These are phyloP conservation scores for Arvicola amphibius DNA, from an alignment of 2,797 vertebrate genomes.

Conservation along the genomic window DNA sequence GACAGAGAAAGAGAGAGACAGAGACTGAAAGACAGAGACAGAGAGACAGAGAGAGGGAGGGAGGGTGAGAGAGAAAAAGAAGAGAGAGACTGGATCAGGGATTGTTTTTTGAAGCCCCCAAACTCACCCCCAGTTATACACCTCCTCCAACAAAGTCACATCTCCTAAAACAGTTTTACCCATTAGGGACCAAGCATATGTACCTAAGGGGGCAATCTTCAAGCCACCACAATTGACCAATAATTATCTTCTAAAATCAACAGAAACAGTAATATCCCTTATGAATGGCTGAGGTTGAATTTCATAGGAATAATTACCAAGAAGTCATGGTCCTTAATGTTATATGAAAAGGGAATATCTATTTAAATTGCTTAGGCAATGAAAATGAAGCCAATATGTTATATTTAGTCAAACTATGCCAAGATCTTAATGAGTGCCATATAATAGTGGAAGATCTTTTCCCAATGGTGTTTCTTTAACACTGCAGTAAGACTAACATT, in stretches of 20 bases:
- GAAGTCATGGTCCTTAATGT: not conserved
- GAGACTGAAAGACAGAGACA: not conserved
- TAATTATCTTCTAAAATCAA: not conserved
- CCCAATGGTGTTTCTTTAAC: not conserved
- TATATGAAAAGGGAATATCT: not conserved
- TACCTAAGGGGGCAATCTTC: not conserved
- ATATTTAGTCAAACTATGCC: not conserved
- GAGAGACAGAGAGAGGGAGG: not conserved
- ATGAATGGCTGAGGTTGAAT: not conserved
- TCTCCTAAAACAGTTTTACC: not conserved
- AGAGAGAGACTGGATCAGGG: not conserved
- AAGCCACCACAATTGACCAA: not conserved
- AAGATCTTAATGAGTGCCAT: not conserved
- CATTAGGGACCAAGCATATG: not conserved
- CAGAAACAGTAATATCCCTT: not conserved
- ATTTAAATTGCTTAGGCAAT: conserved; percentile 8
- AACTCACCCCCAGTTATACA: too few relatives aligned
- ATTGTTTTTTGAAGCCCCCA: not conserved
- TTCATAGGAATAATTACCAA: not conserved
- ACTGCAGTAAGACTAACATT: not conserved
- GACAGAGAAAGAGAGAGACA: accelerated
- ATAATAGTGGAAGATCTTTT: not conserved
- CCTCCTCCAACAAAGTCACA: not conserved
- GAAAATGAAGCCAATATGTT: conserved; percentile 3
- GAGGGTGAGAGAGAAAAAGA: not conserved